Percentiles rank a stretch among this genome's conserved stretches.
Conservation (phyloP, 2,113 vertebrate genomes). For the Neotragus pygmaeus region DNA sequence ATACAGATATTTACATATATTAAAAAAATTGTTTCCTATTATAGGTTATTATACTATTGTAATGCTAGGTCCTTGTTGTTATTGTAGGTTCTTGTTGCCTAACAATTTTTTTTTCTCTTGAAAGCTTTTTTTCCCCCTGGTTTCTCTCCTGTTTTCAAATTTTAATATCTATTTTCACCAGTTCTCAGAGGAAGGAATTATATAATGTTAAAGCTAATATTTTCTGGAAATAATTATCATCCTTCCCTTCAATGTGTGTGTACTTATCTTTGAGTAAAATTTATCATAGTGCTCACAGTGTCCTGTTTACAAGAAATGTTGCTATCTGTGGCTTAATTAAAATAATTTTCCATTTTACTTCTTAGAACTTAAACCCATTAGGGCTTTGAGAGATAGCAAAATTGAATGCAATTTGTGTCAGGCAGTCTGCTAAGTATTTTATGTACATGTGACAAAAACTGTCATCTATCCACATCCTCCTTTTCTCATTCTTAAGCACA, state of each 20-base stretch:
- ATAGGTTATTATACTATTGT: neutral
- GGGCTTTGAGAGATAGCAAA: neutral
- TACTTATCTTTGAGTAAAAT: neutral
- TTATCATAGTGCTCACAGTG: neutral
- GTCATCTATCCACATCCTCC: neutral
- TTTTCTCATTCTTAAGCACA: neutral
- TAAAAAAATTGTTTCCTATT: neutral
- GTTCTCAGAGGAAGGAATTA: neutral
- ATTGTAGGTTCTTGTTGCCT: neutral
- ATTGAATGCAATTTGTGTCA: neutral
- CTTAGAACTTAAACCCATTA: slow-evolving; percentile 6
- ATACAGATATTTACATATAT: neutral
- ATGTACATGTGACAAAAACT: neutral
- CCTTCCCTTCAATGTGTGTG: neutral
- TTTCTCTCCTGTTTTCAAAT: neutral
- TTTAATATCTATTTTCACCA: neutral
- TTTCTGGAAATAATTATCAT: neutral
- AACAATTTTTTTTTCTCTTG: neutral
- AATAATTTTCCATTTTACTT: neutral
- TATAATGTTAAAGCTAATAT: neutral
- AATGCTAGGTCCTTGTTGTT: neutral
- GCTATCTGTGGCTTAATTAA: slow-evolving; percentile 15
- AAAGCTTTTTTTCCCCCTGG: neutral
- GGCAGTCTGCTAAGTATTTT: neutral
- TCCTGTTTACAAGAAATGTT: neutral